These are phyloP conservation scores for Falcunculus frontatus DNA, from an alignment of 2,113 vertebrate genomes.

Conservation along the genomic window DNA sequence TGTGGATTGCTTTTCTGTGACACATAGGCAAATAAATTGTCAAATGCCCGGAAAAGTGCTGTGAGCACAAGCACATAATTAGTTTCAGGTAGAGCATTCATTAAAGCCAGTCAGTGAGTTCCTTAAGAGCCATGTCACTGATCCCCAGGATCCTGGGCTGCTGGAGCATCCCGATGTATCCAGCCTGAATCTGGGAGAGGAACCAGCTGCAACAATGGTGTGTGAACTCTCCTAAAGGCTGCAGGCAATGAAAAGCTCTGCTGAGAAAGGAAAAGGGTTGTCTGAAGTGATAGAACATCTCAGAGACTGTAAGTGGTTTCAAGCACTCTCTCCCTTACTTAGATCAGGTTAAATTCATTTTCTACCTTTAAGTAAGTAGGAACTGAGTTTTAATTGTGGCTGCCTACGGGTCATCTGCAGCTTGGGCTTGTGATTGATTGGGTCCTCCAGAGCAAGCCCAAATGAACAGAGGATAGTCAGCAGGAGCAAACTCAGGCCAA, in stretches of 20 bases:
- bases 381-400: constrained; percentile 50
- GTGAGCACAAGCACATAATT: background rate
- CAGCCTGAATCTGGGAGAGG: background rate
- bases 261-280: background rate
- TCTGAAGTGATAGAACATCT: background rate
- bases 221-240: background rate
- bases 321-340: background rate
- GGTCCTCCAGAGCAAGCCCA: constrained; percentile 4
- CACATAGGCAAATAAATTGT: background rate
- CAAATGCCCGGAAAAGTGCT: background rate
- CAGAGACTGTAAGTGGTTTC: background rate
- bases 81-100: background rate
- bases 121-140: background rate
- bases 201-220: background rate
- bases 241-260: background rate
- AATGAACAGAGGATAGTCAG: constrained; percentile 28
- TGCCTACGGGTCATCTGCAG: background rate
- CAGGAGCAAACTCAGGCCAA: constrained; percentile 39
- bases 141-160: background rate
- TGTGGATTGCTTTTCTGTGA: background rate
- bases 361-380: background rate
- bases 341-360: constrained; percentile 36
- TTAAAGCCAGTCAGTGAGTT: background rate
- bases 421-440: constrained; percentile 30
- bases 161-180: background rate